Conservation (phyloP, 2,888 invertebrate species). For the Notocelia uddmanniana region DNA sequence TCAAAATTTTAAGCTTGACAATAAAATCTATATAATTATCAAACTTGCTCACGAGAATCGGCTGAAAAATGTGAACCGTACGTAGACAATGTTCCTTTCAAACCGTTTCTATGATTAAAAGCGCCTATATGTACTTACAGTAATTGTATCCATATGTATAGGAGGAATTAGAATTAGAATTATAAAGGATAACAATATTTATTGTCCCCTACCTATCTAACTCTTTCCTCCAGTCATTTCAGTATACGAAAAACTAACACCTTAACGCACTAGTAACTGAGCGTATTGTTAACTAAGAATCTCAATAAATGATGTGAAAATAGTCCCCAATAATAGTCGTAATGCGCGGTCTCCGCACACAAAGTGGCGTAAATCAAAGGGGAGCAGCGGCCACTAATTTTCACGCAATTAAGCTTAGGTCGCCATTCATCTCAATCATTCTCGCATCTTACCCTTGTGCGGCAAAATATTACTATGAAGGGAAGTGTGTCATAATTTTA, state of each 20-base stretch:
- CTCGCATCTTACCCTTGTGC: constrained; percentile 48
- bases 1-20: too few species aligned
- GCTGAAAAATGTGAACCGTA: too few species aligned
- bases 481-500: constrained; percentile 5
- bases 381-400: constrained; percentile 48
- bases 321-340: constrained; percentile 16
- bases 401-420: constrained; percentile 55
- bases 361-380: constrained; percentile 45
- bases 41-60: too few species aligned
- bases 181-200: too few species aligned
- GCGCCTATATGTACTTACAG: too few species aligned
- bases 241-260: not conserved
- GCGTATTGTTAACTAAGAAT: not conserved
- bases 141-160: too few species aligned
- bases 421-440: constrained; percentile 60
- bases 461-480: constrained; percentile 28
- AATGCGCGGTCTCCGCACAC: constrained; percentile 15
- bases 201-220: not conserved
- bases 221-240: not conserved
- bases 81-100: too few species aligned
- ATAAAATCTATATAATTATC: too few species aligned
- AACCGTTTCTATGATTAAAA: too few species aligned
- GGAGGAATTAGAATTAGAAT: too few species aligned
- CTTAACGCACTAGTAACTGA: not conserved
- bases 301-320: constrained; percentile 14